These are phyloP conservation scores for Synergus japonicus DNA, from an alignment of 2,888 invertebrate species.

Conservation along the genomic window DNA sequence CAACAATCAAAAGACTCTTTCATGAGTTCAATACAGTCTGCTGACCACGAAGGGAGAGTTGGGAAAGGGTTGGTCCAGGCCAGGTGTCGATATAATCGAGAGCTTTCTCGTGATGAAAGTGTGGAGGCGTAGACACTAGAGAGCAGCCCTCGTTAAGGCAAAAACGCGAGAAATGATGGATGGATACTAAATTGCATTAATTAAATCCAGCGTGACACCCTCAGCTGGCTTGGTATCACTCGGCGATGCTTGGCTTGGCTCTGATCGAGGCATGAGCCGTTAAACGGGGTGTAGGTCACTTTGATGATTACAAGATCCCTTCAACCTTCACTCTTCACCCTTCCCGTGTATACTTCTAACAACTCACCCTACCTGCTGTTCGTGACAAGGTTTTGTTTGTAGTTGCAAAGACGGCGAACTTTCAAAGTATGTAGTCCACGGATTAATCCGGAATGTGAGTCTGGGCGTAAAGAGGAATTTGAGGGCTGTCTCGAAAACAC, in stretches of 20 bases:
- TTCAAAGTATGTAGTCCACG: constrained; percentile 56
- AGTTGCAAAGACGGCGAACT: constrained; percentile 52
- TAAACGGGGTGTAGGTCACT: constrained; percentile 73
- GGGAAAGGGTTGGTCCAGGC: constrained; percentile 55
- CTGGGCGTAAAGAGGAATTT: constrained; percentile 54
- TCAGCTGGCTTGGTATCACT: constrained; percentile 68
- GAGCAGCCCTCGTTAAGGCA: constrained; percentile 72
- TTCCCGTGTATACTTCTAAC: constrained; percentile 45
- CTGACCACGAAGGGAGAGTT: constrained; percentile 62
- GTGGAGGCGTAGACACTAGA: constrained; percentile 43
- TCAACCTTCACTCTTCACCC: constrained; percentile 49
- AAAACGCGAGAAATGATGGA: constrained; percentile 76
- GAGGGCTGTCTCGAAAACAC: constrained; percentile 41
- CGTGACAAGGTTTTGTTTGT: constrained; percentile 49
- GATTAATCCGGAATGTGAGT: constrained; percentile 60
- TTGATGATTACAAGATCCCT: constrained; percentile 69
- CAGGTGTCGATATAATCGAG: constrained; percentile 74
- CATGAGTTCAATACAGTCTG: constrained; percentile 60
- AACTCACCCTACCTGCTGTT: constrained; percentile 37
- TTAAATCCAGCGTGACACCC: constrained; percentile 76
- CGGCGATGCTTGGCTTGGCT: constrained; percentile 62
- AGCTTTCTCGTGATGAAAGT: constrained; percentile 70
- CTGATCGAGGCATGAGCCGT: constrained; percentile 71
- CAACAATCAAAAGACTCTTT: not conserved
- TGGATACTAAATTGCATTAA: constrained; percentile 77